These are phyloP conservation scores for Leptinotarsa juncta DNA, from an alignment of 2,888 invertebrate genomes.

Conservation along the genomic window DNA sequence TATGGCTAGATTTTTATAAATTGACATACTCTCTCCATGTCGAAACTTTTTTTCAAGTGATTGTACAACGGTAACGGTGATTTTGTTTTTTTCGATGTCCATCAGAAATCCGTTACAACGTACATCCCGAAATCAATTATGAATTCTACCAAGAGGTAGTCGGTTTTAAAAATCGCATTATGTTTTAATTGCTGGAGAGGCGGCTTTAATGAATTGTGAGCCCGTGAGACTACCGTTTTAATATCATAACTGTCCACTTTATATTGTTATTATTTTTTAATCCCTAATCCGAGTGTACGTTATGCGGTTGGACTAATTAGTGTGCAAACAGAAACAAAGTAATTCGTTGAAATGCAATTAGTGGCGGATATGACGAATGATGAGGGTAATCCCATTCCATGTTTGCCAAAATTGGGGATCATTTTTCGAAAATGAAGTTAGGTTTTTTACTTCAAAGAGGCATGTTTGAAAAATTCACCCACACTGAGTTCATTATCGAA, in stretches of 20 bases:
- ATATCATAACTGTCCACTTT: constrained; percentile 39
- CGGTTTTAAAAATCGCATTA: constrained; percentile 42
- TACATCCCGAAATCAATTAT: constrained; percentile 36
- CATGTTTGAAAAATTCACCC: background rate
- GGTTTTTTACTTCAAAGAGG: background rate
- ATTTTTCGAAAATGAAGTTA: background rate
- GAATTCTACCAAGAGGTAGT: constrained; percentile 28
- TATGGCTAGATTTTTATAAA: too few relatives aligned
- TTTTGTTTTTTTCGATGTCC: background rate
- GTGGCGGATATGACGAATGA: background rate
- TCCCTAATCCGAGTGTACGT: constrained; percentile 8
- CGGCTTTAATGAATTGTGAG: constrained; percentile 41
- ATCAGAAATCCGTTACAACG: constrained; percentile 2
- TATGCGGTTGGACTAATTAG: constrained; percentile 18
- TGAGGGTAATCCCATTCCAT: background rate
- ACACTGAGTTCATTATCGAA: background rate
- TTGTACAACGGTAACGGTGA: background rate
- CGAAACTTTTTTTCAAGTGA: background rate
- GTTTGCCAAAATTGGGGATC: background rate
- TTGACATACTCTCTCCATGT: too few relatives aligned
- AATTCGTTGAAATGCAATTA: constrained; percentile 13
- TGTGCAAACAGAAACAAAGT: background rate
- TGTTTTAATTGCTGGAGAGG: constrained; percentile 44
- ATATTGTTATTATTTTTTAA: constrained; percentile 32
- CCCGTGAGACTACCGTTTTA: constrained; percentile 40